These are phyloP conservation scores for Sebastiscus albofasciatus DNA, from an alignment of 2,797 vertebrate genomes.

Conservation along the genomic window DNA sequence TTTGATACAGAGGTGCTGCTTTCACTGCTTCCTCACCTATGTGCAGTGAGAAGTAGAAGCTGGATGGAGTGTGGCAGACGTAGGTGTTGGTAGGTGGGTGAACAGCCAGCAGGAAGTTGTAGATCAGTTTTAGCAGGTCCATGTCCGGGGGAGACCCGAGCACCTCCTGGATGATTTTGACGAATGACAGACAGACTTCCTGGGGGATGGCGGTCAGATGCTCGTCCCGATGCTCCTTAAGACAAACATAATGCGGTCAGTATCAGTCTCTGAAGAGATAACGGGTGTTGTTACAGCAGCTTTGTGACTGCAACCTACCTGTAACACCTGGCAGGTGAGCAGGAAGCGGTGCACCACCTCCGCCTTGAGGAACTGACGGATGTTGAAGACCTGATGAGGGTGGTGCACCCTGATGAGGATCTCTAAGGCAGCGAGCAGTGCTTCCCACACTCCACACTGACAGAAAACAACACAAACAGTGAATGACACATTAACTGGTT, in stretches of 20 bases:
- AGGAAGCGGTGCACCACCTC: constrained; percentile 94
- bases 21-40: constrained; percentile 84
- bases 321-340: constrained; percentile 94
- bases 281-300: too few species aligned
- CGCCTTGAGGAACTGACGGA: constrained; percentile 93
- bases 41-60: constrained; percentile 97
- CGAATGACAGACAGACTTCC: constrained; percentile 94
- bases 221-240: constrained; percentile 94
- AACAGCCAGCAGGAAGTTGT: constrained; percentile 96
- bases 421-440: constrained; percentile 91
- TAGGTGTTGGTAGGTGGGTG: constrained; percentile 99
- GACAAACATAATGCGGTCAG: constrained; percentile 15
- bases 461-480: constrained; percentile 20
- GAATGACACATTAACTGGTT: neutral
- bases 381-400: constrained; percentile 94
- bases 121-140: constrained; percentile 91
- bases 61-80: constrained; percentile 96
- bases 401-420: constrained; percentile 93
- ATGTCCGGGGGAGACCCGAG: constrained; percentile 97
- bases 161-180: constrained; percentile 99
- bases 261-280: neutral
- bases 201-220: constrained; percentile 90
- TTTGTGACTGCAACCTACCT: constrained; percentile 81
- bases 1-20: neutral
- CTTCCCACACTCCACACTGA: constrained; percentile 95